Evolutionary conservation across 1,140 invertebrate genomes (phyloP).

Genomic region (Zaprionus kolodkinae): DNA sequence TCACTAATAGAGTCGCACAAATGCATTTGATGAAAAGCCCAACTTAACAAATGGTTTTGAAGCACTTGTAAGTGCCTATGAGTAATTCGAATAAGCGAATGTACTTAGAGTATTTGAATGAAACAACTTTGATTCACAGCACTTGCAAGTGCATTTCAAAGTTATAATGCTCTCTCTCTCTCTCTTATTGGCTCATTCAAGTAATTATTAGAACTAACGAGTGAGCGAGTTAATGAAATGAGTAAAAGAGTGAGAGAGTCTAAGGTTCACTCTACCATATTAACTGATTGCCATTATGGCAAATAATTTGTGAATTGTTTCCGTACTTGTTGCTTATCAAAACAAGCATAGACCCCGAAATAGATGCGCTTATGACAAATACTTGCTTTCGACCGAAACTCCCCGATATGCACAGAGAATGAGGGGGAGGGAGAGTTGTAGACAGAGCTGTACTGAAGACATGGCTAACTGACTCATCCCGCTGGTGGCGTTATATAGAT

Average conservation of each 20-base stretch:
- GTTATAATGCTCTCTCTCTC: too few relatives aligned
- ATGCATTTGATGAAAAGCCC: constrained; percentile 12
- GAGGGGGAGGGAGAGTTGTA: background rate
- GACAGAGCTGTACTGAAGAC: background rate
- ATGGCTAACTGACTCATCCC: constrained; percentile 19
- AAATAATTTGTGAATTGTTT: constrained; percentile 11
- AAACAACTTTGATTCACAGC: background rate
- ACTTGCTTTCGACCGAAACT: constrained; percentile 11
- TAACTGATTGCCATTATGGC: background rate
- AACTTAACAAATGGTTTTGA: background rate
- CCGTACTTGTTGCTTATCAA: constrained; percentile 2
- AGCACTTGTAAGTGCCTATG: constrained; percentile 1
- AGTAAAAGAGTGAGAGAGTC: background rate
- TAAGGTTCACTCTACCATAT: background rate
- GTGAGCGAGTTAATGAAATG: background rate
- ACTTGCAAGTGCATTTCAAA: background rate
- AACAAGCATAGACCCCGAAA: constrained; percentile 14
- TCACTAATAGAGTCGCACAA: background rate
- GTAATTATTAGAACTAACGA: too few relatives aligned
- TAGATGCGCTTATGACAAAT: constrained; percentile 32
- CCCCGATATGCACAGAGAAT: background rate
- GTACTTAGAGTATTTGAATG: background rate
- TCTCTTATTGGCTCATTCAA: too few relatives aligned
- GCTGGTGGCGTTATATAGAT: background rate
- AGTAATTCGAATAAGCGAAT: background rate